phyloP scores from a whole-genome alignment of 2,113 vertebrate species.

The Leiothrix lutea region DNA sequence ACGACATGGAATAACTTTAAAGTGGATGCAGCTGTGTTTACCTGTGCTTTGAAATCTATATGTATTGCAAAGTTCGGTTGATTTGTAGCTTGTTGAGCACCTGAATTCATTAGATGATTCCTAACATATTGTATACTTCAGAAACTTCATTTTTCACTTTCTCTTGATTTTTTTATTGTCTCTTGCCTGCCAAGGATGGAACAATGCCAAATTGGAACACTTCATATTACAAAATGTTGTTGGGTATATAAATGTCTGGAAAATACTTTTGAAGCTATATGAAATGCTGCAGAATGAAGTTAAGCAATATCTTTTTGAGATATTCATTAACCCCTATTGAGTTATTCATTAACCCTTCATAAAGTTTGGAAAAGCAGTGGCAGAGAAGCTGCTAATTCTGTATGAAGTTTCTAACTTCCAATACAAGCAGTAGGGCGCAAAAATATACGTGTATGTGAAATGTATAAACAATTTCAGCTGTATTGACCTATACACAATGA shows the following conservation, averaged over 20 bases:
- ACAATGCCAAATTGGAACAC: constrained; percentile 21
- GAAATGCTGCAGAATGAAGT: neutral
- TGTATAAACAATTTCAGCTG: neutral
- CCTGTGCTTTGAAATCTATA: constrained; percentile 2
- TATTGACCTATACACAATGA: neutral
- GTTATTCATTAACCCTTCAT: neutral
- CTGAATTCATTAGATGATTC: constrained; percentile 2
- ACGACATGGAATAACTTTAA: neutral
- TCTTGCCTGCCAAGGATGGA: constrained; percentile 18
- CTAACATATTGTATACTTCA: neutral
- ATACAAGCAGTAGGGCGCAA: neutral
- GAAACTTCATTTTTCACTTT: constrained; percentile 28
- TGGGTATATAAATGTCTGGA: neutral
- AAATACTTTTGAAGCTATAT: neutral
- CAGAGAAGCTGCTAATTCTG: neutral
- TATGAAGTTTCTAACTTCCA: neutral
- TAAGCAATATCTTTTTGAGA: neutral
- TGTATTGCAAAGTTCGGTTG: neutral
- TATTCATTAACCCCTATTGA: neutral
- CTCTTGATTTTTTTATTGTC: constrained; percentile 12
- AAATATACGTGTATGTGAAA: accelerated
- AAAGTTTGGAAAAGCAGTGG: neutral
- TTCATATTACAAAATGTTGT: constrained; percentile 2
- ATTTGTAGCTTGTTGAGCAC: constrained; percentile 24
- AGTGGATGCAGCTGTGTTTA: constrained; percentile 40